phyloP scores from a whole-genome alignment of 2,113 vertebrate genomes.

The Chaetodon trifascialis region DNA sequence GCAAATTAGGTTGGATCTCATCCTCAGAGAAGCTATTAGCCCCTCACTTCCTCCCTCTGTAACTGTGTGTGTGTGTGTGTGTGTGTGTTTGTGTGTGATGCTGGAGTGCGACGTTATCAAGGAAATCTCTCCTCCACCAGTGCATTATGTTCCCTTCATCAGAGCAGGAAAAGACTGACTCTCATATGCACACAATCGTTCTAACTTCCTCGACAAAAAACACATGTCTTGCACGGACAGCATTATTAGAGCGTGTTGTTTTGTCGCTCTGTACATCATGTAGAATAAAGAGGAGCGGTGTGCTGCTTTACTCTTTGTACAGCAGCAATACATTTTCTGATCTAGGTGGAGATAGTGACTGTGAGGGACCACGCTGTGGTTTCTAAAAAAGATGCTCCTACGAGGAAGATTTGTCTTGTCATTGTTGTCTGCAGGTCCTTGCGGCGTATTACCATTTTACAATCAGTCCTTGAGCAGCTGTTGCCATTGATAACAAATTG shows the following conservation, averaged over 20 bases:
- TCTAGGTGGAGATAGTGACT: conserved; percentile 45
- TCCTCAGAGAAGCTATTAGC: conserved; percentile 72
- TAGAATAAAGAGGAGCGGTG: conserved; percentile 10
- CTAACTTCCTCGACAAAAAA: conserved; percentile 5
- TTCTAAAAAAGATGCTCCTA: conserved; percentile 56
- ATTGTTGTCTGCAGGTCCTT: conserved; percentile 41
- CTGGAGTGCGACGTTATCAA: conserved; percentile 45
- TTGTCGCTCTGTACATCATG: conserved; percentile 4
- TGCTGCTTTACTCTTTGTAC: conserved; percentile 30
- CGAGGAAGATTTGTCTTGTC: conserved; percentile 69
- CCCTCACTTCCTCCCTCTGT: conserved; percentile 37
- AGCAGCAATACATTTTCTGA: conserved; percentile 63
- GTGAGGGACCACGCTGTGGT: conserved; percentile 40
- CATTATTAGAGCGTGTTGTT: conserved; percentile 6
- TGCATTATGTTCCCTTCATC: conserved; percentile 51
- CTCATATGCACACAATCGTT: conserved; percentile 18
- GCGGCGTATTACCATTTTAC: conserved; percentile 69
- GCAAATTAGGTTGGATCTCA: conserved; percentile 69
- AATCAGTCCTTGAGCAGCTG: conserved; percentile 62
- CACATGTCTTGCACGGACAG: neutral
- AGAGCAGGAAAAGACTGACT: conserved; percentile 10
- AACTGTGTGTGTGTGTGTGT: conserved; percentile 15
- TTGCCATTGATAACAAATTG: conserved; percentile 72
- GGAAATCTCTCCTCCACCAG: conserved; percentile 41
- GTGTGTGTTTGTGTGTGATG: conserved; percentile 21